A percentile compares a stretch with the other conserved stretches of the same genome.
Conservation (phyloP, 2,113 vertebrate genomes). For the Erythrocebus patas region DNA sequence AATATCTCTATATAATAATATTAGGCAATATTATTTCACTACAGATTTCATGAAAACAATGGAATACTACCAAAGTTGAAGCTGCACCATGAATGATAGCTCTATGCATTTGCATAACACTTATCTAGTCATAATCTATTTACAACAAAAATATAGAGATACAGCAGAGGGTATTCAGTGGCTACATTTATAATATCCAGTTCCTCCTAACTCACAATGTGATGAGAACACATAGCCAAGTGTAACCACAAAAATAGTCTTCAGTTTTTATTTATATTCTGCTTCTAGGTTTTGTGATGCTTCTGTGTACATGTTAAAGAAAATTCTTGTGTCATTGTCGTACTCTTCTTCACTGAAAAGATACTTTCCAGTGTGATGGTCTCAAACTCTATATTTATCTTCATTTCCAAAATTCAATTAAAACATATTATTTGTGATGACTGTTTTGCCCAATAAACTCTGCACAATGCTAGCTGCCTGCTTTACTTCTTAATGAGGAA, state of each 20-base stretch:
- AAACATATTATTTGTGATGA: not conserved
- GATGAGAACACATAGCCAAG: not conserved
- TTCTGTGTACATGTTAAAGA: not conserved
- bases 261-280: not conserved
- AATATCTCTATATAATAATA: not conserved
- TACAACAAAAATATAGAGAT: not conserved
- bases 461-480: not conserved
- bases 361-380: not conserved
- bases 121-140: not conserved
- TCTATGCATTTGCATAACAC: not conserved
- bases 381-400: not conserved
- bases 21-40: not conserved
- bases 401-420: constrained; percentile 6
- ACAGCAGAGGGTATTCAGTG: not conserved
- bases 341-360: not conserved
- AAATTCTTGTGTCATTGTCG: not conserved
- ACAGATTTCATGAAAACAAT: not conserved
- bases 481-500: not conserved
- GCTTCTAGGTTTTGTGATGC: not conserved
- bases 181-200: not conserved
- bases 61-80: not conserved
- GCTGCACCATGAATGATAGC: not conserved
- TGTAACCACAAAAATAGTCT: not conserved
- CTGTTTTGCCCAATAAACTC: not conserved
- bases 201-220: not conserved